Percentiles rank a stretch among this genome's conserved stretches.
phyloP scores from a whole-genome alignment of 2,113 vertebrate genomes.

The Cavia porcellus region DNA sequence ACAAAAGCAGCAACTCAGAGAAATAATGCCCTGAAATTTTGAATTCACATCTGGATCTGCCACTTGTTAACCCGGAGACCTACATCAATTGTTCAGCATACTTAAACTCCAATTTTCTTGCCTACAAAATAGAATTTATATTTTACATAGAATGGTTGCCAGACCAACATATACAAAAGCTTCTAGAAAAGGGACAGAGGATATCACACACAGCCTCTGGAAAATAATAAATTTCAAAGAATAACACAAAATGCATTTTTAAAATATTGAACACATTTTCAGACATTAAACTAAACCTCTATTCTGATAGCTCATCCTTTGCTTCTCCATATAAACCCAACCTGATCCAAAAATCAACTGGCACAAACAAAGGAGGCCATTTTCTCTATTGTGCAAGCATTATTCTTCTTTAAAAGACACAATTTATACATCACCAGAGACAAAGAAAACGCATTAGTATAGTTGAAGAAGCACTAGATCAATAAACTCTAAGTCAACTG shows the following conservation, averaged over 20 bases:
- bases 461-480: slow-evolving; percentile 46
- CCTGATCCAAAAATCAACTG: background rate
- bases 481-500: slow-evolving; percentile 36
- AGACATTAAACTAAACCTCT: background rate
- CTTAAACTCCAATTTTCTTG: background rate
- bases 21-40: background rate
- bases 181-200: too few species aligned
- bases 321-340: background rate
- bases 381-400: background rate
- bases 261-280: background rate
- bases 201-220: background rate
- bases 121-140: background rate
- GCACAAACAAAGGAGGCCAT: background rate
- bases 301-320: background rate
- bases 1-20: background rate
- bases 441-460: slow-evolving; percentile 53
- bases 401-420: slow-evolving; percentile 27
- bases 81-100: background rate
- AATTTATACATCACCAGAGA: background rate
- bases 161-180: background rate
- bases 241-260: background rate
- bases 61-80: background rate
- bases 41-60: background rate
- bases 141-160: background rate
- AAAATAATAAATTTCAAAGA: background rate